A percentile compares a stretch with the other conserved stretches of the same genome.
Evolutionary conservation across 2,888 invertebrate genomes (phyloP).

Genomic region (Ennomos erosarius): DNA sequence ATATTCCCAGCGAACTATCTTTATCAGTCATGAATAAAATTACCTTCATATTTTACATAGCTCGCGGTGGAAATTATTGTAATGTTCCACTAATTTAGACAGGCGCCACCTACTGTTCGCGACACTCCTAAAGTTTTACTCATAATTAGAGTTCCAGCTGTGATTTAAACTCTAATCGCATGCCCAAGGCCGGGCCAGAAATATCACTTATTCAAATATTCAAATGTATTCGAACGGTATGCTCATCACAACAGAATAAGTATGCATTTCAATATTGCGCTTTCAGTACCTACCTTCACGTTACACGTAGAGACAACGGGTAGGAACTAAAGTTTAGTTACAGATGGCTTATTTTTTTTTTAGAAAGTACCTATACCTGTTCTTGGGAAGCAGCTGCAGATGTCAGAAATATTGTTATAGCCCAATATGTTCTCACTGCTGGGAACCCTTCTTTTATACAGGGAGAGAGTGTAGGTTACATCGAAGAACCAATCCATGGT

Average conservation of each 20-base stretch:
- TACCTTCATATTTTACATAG: slow-evolving; percentile 31
- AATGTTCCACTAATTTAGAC: slow-evolving; percentile 51
- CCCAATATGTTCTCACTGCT: no score
- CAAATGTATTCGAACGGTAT: slow-evolving; percentile 36
- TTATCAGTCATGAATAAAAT: slow-evolving; percentile 36
- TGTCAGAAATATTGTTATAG: no score
- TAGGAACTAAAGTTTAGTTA: no score
- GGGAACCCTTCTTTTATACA: no score
- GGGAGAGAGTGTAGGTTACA: no score
- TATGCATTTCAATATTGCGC: slow-evolving; percentile 5
- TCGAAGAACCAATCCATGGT: no score
- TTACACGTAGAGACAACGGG: slow-evolving; percentile 2
- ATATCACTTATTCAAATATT: slow-evolving; percentile 37
- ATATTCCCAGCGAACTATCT: slow-evolving; percentile 19
- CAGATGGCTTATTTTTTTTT: no score
- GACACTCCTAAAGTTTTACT: slow-evolving; percentile 45
- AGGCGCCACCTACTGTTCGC: slow-evolving; percentile 55
- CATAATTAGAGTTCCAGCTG: slow-evolving; percentile 48
- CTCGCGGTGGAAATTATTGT: slow-evolving; percentile 39
- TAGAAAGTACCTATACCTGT: no score
- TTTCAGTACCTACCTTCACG: slow-evolving; percentile 3
- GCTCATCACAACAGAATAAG: slow-evolving; percentile 15
- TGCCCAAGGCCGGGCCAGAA: slow-evolving; percentile 27
- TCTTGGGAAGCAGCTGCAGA: no score
- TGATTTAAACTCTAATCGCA: slow-evolving; percentile 39